Evolutionary conservation across 2,888 invertebrate species (phyloP).

Genomic region (Drosophila falleni): DNA sequence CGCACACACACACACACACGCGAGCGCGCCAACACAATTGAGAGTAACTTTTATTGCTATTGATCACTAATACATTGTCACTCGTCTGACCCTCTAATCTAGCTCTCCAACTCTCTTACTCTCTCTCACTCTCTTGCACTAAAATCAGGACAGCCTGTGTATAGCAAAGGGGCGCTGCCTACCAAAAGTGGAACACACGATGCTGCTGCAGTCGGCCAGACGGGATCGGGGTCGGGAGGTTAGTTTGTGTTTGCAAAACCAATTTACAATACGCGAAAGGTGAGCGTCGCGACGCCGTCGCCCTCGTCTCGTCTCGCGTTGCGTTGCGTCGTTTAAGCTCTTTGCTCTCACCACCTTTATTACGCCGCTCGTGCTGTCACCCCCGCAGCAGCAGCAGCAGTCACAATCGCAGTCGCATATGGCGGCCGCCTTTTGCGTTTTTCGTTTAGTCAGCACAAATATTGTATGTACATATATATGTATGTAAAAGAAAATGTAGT

Average conservation of each 20-base stretch:
- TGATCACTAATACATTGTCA: conserved; percentile 51
- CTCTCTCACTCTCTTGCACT: conserved; percentile 28
- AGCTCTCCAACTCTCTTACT: conserved; percentile 12
- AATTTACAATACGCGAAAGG: conserved; percentile 75
- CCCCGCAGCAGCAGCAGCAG: conserved; percentile 59
- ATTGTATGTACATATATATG: conserved; percentile 31
- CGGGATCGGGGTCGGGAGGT: conserved; percentile 4
- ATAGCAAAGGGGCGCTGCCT: conserved; percentile 57
- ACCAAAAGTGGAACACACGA: conserved; percentile 72
- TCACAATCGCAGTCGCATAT: conserved; percentile 58
- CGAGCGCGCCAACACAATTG: conserved; percentile 4
- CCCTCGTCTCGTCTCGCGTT: conserved; percentile 33
- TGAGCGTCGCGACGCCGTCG: conserved; percentile 28
- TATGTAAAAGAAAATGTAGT: conserved; percentile 3
- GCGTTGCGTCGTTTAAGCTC: conserved; percentile 34
- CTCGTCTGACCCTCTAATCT: conserved; percentile 21
- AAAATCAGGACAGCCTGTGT: conserved; percentile 69
- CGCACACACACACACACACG: conserved; percentile 22
- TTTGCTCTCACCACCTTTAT: conserved; percentile 59
- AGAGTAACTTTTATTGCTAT: conserved; percentile 20
- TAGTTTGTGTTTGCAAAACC: conserved; percentile 68
- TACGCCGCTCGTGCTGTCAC: conserved; percentile 57
- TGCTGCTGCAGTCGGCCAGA: conserved; percentile 25
- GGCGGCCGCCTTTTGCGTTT: conserved; percentile 66
- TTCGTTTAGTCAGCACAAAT: conserved; percentile 65